Conservation (phyloP, 2,888 invertebrate genomes). For the Sesamia inferens region DNA sequence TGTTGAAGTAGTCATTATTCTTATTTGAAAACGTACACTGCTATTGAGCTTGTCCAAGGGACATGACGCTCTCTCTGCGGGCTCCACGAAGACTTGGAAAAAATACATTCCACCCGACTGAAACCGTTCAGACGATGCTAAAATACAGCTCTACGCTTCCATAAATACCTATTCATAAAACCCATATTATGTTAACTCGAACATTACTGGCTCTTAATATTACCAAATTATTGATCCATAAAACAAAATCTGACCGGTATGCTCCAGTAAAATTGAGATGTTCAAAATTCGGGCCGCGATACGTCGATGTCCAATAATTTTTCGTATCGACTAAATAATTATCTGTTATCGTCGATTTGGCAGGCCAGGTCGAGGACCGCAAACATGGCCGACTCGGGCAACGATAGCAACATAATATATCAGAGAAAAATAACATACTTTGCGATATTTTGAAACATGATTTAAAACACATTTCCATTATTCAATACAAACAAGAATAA, state of each 20-base stretch:
- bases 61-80: conserved; percentile 25
- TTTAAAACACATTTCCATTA: conserved; percentile 50
- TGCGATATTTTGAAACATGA: conserved; percentile 47
- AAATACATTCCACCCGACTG: conserved; percentile 31
- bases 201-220: conserved; percentile 33
- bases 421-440: conserved; percentile 41
- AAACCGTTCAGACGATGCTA: conserved; percentile 34
- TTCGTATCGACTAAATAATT: conserved; percentile 87
- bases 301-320: conserved; percentile 82
- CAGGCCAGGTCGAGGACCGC: conserved; percentile 79
- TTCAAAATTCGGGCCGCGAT: conserved; percentile 80
- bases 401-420: conserved; percentile 71
- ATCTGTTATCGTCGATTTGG: conserved; percentile 85
- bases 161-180: conserved; percentile 46
- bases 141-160: conserved; percentile 28
- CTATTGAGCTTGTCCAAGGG: conserved; percentile 28
- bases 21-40: conserved; percentile 71
- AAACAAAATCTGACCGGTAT: conserved; percentile 53
- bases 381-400: conserved; percentile 80
- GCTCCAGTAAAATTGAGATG: conserved; percentile 80
- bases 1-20: conserved; percentile 73
- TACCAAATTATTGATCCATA: conserved; percentile 56
- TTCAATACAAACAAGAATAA: conserved; percentile 57
- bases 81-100: conserved; percentile 30
- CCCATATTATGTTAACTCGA: conserved; percentile 27